Conservation (phyloP, 2,888 invertebrate genomes). For the Lasioglossum marginatum region DNA sequence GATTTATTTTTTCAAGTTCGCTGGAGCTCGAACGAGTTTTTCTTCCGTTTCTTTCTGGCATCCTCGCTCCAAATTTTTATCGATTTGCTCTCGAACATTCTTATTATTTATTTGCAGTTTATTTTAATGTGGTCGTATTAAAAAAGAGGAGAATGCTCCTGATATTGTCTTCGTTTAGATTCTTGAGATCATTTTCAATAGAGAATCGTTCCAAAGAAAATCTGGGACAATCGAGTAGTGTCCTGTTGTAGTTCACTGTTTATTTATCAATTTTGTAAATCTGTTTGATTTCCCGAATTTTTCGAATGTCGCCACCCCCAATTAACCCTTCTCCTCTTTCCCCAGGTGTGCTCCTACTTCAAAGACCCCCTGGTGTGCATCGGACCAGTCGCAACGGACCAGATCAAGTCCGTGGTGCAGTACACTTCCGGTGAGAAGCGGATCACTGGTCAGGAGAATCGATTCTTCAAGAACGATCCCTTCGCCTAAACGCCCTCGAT, state of each 20-base stretch:
- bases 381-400: slow-evolving; percentile 93
- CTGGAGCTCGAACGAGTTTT: neutral
- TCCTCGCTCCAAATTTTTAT: neutral
- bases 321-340: slow-evolving; percentile 24
- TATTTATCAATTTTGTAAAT: no score
- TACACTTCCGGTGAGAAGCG: slow-evolving; percentile 94
- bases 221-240: no score
- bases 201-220: no score
- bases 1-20: neutral
- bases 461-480: slow-evolving; percentile 80
- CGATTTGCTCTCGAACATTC: neutral
- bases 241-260: no score
- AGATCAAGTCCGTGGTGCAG: slow-evolving; percentile 89
- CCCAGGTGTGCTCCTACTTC: slow-evolving; percentile 95
- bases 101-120: no score
- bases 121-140: no score
- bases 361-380: slow-evolving; percentile 95
- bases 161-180: no score
- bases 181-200: no score
- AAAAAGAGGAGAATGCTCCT: no score
- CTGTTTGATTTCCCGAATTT: no score
- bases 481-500: slow-evolving; percentile 74
- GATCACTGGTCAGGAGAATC: slow-evolving; percentile 86
- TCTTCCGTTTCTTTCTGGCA: neutral
- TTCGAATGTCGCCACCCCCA: neutral